Evolutionary conservation across 2,888 invertebrate genomes (phyloP).

Genomic region (Melinaea menophilus): DNA sequence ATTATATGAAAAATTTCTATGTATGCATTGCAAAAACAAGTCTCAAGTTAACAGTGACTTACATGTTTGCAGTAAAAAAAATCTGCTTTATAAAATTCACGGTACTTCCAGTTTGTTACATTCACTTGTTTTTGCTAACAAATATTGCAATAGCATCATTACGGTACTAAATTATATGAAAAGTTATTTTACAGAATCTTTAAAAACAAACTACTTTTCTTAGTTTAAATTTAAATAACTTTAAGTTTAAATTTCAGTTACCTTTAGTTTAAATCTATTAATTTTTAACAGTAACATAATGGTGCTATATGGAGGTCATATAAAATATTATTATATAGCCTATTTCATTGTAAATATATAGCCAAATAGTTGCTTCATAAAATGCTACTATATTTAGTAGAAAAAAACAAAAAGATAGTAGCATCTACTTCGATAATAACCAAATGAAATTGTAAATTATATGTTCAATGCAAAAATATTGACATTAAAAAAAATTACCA

Average conservation of each 20-base stretch:
- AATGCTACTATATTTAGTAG: conserved; percentile 22
- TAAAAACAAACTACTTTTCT: neutral
- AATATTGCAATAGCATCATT: conserved; percentile 23
- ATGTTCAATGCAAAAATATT: neutral
- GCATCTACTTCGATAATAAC: conserved; percentile 19
- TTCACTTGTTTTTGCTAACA: conserved; percentile 23
- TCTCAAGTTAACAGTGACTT: neutral
- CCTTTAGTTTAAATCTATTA: neutral
- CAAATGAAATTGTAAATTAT: conserved; percentile 23
- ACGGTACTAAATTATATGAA: neutral
- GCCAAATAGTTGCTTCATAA: conserved; percentile 39
- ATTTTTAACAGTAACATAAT: conserved; percentile 10
- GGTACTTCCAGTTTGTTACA: neutral
- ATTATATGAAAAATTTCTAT: conserved; percentile 7
- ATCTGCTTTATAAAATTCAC: neutral
- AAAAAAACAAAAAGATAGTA: conserved; percentile 16
- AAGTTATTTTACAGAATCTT: too few species aligned
- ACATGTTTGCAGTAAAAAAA: conserved; percentile 4
- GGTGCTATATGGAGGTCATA: conserved; percentile 25
- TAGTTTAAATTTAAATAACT: too few species aligned
- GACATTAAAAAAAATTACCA: neutral
- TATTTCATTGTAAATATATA: conserved; percentile 37
- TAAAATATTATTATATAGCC: conserved; percentile 16
- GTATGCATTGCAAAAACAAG: conserved; percentile 20
- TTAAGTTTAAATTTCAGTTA: too few species aligned